Conservation (phyloP, 1,140 invertebrate species). For the Anadara kagoshimensis region DNA sequence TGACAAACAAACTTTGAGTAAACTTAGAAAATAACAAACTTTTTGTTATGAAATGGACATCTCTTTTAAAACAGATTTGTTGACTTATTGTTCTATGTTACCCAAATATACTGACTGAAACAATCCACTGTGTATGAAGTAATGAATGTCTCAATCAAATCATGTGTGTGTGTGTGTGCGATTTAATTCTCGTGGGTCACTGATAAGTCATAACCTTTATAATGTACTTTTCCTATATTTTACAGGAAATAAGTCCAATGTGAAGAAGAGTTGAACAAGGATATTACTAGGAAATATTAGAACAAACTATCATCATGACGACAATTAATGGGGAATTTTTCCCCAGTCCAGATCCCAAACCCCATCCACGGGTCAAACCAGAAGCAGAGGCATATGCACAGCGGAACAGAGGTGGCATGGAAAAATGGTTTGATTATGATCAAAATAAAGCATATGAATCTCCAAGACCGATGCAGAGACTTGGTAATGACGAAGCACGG, state of each 20-base stretch:
- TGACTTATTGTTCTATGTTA: too few relatives aligned
- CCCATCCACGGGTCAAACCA: slow-evolving; percentile 56
- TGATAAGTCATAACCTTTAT: neutral
- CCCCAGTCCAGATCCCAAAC: slow-evolving; percentile 50
- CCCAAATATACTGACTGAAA: too few relatives aligned
- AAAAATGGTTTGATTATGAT: slow-evolving; percentile 61
- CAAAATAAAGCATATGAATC: slow-evolving; percentile 55
- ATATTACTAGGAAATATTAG: neutral
- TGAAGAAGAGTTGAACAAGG: neutral
- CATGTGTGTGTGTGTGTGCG: neutral
- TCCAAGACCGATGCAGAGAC: slow-evolving; percentile 48
- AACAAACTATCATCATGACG: slow-evolving; percentile 41
- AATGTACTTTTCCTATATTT: neutral
- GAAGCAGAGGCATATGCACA: slow-evolving; percentile 53
- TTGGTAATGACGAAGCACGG: slow-evolving; percentile 49
- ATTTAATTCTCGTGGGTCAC: neutral
- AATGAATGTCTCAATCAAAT: too few relatives aligned
- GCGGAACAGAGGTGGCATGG: slow-evolving; percentile 56
- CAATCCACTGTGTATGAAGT: too few relatives aligned
- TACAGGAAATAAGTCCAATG: neutral
- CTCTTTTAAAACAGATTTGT: too few relatives aligned
- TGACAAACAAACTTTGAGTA: too few relatives aligned
- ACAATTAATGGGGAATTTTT: slow-evolving; percentile 50
- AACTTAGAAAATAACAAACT: too few relatives aligned
- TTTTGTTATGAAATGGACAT: too few relatives aligned